Evolutionary conservation across 2,888 invertebrate species (phyloP).

Genomic region (Piscicola geometra): DNA sequence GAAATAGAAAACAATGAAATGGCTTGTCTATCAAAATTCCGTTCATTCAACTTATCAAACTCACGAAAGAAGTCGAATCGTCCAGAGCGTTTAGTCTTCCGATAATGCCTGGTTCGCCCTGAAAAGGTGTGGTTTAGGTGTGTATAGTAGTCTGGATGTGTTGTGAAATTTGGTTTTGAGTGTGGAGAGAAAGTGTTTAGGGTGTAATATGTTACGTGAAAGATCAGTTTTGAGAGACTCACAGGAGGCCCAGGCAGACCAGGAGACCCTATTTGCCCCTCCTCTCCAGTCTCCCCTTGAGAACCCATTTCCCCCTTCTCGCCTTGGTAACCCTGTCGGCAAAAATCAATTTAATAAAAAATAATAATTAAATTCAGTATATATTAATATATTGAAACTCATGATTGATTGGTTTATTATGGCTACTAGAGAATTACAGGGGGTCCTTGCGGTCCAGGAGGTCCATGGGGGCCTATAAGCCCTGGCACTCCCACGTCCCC

Average conservation of each 20-base stretch:
- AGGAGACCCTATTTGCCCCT: constrained; percentile 7
- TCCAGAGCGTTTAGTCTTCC: background rate
- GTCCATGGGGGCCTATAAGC: background rate
- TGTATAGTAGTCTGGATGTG: too few species aligned
- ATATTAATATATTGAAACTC: constrained; percentile 15
- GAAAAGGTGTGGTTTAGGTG: too few species aligned
- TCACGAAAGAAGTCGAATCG: background rate
- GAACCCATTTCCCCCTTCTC: background rate
- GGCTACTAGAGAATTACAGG: background rate
- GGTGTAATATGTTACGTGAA: background rate
- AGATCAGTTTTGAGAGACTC: background rate
- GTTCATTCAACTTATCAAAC: too few species aligned
- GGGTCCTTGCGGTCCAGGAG: background rate
- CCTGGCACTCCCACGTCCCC: background rate
- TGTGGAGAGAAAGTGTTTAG: too few species aligned
- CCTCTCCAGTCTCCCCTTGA: background rate
- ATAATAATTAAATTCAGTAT: constrained; percentile 19
- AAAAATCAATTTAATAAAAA: too few species aligned
- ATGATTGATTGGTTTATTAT: background rate
- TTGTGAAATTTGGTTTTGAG: too few species aligned
- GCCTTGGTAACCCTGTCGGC: background rate
- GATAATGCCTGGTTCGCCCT: background rate
- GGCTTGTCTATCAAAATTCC: too few species aligned
- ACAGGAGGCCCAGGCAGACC: constrained; percentile 12
- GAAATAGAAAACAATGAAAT: too few species aligned